Evolutionary conservation across 2,797 vertebrate species (phyloP).

Genomic region (Hypotaenidia okinawae): DNA sequence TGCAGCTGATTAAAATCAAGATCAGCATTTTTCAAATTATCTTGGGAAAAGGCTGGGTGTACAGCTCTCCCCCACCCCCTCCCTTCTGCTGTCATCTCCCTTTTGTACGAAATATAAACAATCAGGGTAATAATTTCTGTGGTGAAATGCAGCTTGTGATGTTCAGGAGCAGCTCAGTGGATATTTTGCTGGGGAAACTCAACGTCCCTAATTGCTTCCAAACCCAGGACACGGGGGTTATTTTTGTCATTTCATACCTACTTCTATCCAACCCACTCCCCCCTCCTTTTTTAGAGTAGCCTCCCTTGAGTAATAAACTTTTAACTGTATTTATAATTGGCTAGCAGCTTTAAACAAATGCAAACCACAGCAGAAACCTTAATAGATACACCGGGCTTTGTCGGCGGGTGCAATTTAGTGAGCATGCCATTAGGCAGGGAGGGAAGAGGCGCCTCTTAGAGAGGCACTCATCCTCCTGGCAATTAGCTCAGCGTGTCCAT

Average conservation of each 20-base stretch:
- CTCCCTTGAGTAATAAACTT: slow-evolving; percentile 21
- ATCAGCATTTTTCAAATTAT: slow-evolving; percentile 75
- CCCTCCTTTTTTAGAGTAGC: background rate
- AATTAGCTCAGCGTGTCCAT: background rate
- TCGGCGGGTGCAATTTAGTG: background rate
- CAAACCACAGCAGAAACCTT: slow-evolving; percentile 34
- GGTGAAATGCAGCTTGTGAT: background rate
- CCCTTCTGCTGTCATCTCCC: slow-evolving; percentile 54
- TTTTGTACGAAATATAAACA: slow-evolving; percentile 59
- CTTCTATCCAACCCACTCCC: background rate
- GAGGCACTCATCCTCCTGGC: background rate
- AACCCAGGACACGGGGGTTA: background rate
- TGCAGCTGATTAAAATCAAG: slow-evolving; percentile 71
- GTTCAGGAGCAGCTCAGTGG: background rate
- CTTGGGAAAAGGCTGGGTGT: slow-evolving; percentile 52
- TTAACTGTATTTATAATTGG: slow-evolving; percentile 34
- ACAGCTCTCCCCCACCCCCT: background rate
- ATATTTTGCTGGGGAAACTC: slow-evolving; percentile 2
- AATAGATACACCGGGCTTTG: background rate
- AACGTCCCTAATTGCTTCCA: background rate
- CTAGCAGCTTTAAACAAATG: slow-evolving; percentile 30
- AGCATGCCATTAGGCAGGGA: background rate
- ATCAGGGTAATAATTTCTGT: slow-evolving; percentile 35
- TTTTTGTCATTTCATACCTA: background rate
- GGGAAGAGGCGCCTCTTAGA: background rate